Evolutionary conservation across 2,113 vertebrate genomes (phyloP), one percentile per base, ranked within the genome.

Genomic region (Rhea pennata): DNA sequence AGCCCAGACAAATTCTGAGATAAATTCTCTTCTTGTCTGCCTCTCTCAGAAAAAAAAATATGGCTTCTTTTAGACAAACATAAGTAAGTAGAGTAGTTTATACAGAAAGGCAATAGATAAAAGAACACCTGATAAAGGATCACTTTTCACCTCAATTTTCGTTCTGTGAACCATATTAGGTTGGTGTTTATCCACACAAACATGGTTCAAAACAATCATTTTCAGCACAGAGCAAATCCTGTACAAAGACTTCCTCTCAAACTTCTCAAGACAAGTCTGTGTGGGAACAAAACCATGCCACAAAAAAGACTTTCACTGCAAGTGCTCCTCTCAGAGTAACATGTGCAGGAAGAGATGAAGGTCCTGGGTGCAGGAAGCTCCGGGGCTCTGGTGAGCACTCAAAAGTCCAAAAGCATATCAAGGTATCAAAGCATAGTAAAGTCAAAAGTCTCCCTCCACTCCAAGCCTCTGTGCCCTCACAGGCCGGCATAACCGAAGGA

Each of bases 1-100:
- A 96, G 54, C 40, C 53, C 72, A 87, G 59, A 69, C 33, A 94
- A 85, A 85, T 90, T 91, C 48, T 79, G 44, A 82, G 20, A 70
- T 53, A 62, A 78, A 80, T 53, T 91, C 29, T 84, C n/a, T 27
- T 54, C 44, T 77, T 70, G 33, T 84, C 59, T 72, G 39, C 39
- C 78, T 82, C 88, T 58, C 44, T 84, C 39, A 44, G 21, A 44
- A 39, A 79, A 39, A 79, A 67, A 29, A 56, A 29, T 19, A 77
- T 50, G 40, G 40, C 39, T 75, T 81, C 58, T 92, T 50, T 59
- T 54, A 73, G 29, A 73, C 33, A 79, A 82, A 92, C 8, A 56
- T 23, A 73, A 64, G 44, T 44, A 3, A 74, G 26, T 1, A 0
- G 15, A 69, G 29, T 9, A 88, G 19, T 61, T 77, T 88, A 59